Conservation (phyloP, 2,797 vertebrate species). For the Malurus splendens region DNA sequence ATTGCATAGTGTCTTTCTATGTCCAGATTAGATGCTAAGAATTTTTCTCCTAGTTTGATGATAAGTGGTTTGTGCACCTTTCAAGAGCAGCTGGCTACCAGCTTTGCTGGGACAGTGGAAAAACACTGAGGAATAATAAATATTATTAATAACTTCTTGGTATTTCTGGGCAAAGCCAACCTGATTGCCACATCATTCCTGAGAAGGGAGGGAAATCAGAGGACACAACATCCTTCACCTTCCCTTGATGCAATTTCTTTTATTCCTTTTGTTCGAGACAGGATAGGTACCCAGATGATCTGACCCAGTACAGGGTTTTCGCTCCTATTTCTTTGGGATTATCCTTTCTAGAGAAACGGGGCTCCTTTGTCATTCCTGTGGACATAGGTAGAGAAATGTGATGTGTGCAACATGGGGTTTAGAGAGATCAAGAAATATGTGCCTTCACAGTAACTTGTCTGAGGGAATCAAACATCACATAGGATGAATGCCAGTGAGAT, state of each 20-base stretch:
- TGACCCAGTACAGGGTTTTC: not conserved
- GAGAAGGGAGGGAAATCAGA: not conserved
- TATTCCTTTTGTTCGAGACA: not conserved
- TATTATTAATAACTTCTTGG: constrained; percentile 13
- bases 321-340: not conserved
- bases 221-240: not conserved
- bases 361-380: not conserved
- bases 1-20: not conserved
- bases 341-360: not conserved
- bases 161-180: constrained; percentile 17
- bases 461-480: not conserved
- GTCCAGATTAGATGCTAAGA: not conserved
- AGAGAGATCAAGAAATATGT: not conserved
- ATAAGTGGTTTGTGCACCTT: not conserved
- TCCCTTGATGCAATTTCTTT: not conserved
- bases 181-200: constrained; percentile 13
- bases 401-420: not conserved
- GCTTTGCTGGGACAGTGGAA: constrained; percentile 3
- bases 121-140: constrained; percentile 30
- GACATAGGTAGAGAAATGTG: not conserved
- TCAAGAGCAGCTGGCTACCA: not conserved
- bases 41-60: not conserved
- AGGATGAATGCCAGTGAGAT: not conserved
- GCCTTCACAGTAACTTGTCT: not conserved
- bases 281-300: not conserved